A percentile compares a stretch with the other conserved stretches of the same genome.
These are phyloP conservation scores for Ormyrus pomaceus DNA, from an alignment of 2,888 invertebrate species.

Conservation along the genomic window DNA sequence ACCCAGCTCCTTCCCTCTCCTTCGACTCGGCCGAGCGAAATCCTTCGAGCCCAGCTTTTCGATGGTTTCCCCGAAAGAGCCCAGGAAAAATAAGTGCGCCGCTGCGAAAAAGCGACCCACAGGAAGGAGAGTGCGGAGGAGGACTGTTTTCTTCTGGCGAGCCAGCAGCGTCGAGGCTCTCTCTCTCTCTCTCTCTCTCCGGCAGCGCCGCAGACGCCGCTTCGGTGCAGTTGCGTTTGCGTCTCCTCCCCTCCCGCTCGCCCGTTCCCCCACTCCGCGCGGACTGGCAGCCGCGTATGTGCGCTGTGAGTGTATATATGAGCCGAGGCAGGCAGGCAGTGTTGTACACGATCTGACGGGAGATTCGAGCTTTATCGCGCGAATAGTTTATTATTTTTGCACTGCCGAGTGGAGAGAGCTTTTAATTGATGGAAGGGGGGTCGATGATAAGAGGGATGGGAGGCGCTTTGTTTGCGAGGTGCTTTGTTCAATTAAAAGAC, in stretches of 20 bases:
- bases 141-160: constrained; percentile 20
- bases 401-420: background rate
- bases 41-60: background rate
- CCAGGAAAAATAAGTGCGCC: background rate
- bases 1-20: too few relatives aligned
- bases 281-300: background rate
- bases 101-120: background rate
- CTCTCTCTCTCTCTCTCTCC: background rate
- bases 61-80: background rate
- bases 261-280: background rate
- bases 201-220: background rate
- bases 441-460: too few relatives aligned
- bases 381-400: background rate
- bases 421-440: background rate
- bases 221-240: constrained; percentile 7
- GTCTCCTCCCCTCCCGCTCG: background rate
- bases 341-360: background rate
- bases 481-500: background rate
- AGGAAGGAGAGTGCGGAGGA: constrained; percentile 7
- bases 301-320: too few relatives aligned
- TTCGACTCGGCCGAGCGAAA: background rate
- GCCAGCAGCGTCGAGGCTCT: background rate
- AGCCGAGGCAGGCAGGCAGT: background rate
- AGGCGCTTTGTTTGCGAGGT: background rate
- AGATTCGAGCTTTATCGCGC: background rate